phyloP scores from a whole-genome alignment of 2,113 vertebrate species.

The Elephas maximus region DNA sequence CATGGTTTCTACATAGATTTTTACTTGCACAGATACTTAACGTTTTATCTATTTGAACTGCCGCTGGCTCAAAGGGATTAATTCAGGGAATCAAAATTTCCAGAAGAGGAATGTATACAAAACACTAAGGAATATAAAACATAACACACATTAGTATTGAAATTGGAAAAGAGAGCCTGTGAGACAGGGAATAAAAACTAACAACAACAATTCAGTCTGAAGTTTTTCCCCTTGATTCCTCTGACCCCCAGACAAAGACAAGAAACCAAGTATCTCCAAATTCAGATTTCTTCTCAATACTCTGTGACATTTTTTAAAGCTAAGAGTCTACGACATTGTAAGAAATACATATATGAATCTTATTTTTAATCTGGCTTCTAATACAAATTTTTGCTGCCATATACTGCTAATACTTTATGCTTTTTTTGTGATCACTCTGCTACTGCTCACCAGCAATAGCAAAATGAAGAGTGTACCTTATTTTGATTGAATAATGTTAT shows the following conservation, averaged over 20 bases:
- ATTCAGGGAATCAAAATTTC: slow-evolving; percentile 46
- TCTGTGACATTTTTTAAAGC: background rate
- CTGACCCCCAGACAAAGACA: background rate
- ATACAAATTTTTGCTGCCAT: background rate
- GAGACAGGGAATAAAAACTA: background rate
- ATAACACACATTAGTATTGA: background rate
- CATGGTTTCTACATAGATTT: background rate
- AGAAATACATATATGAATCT: background rate
- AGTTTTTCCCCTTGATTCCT: background rate
- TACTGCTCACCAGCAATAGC: background rate
- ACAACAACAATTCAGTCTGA: background rate
- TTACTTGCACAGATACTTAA: background rate
- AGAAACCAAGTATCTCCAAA: background rate
- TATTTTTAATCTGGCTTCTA: background rate
- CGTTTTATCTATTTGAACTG: background rate
- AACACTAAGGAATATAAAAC: slow-evolving; percentile 68
- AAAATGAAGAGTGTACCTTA: background rate
- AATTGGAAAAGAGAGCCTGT: background rate
- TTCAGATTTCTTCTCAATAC: background rate
- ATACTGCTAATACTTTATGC: background rate
- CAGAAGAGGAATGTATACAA: background rate
- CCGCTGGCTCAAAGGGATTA: background rate
- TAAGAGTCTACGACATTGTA: background rate
- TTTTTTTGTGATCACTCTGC: too few relatives aligned
- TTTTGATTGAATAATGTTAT: background rate